phyloP scores from a whole-genome alignment of 1,140 invertebrate species.

The Thereuonema tuberculata region DNA sequence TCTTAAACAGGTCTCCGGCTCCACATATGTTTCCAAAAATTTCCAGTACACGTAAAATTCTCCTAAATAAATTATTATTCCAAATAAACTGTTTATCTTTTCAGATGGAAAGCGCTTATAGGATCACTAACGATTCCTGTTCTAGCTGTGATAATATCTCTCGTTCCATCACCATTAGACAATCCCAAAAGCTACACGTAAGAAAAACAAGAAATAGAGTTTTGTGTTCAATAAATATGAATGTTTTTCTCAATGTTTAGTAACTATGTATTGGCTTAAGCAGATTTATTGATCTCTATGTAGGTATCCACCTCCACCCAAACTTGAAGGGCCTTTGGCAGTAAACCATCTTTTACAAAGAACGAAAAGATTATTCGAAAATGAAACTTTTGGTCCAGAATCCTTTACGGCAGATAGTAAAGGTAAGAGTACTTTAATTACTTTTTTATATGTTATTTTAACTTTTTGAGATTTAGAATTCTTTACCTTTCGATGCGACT shows the following conservation, averaged over 20 bases:
- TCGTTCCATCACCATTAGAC: constrained; percentile 3
- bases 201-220: not conserved
- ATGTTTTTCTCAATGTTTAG: not conserved
- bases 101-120: not conserved
- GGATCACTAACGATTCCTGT: not conserved
- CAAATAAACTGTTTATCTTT: too few relatives aligned
- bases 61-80: too few relatives aligned
- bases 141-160: not conserved
- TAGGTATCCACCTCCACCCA: constrained; percentile 17
- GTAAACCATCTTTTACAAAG: constrained; percentile 20
- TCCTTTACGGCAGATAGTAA: constrained; percentile 23
- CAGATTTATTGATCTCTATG: not conserved
- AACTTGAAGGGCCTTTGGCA: constrained; percentile 19
- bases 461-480: too few relatives aligned
- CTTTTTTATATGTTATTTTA: too few relatives aligned
- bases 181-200: not conserved
- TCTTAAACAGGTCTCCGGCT: too few relatives aligned
- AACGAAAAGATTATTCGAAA: constrained; percentile 21
- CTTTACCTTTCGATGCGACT: too few relatives aligned
- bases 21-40: too few relatives aligned
- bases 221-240: not conserved
- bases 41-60: too few relatives aligned
- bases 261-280: too few relatives aligned
- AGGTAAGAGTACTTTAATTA: too few relatives aligned
- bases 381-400: constrained; percentile 23